Evolutionary conservation across 2,888 invertebrate genomes (phyloP).

Genomic region (Allolobophora icterica): DNA sequence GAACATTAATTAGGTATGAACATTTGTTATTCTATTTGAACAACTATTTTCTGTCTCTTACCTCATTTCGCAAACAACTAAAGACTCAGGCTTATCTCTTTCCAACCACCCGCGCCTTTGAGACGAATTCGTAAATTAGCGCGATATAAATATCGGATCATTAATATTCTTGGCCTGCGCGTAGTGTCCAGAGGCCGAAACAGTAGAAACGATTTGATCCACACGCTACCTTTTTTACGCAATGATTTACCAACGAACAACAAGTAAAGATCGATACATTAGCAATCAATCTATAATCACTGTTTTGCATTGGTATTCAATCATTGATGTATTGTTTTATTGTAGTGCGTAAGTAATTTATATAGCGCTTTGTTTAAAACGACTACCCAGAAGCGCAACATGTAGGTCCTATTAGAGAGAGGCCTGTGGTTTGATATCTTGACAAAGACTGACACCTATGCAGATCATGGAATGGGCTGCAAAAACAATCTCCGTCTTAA

Average conservation of each 20-base stretch:
- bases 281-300: too few relatives aligned
- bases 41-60: neutral
- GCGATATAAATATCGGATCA: neutral
- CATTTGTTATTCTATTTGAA: neutral
- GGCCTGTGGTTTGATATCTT: neutral
- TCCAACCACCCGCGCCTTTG: neutral
- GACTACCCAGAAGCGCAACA: neutral
- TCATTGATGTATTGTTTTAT: neutral
- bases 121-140: neutral
- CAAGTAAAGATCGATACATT: neutral
- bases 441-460: neutral
- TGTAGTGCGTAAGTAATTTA: too few relatives aligned
- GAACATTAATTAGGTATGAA: too few relatives aligned
- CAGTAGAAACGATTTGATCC: too few relatives aligned
- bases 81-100: neutral
- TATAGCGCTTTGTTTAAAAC: neutral
- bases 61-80: neutral
- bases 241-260: neutral
- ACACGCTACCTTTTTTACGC: too few relatives aligned
- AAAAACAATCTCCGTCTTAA: too few relatives aligned
- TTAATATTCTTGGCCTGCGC: too few relatives aligned
- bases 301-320: neutral
- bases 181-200: too few relatives aligned
- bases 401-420: neutral
- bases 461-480: too few relatives aligned